Evolutionary conservation across 2,888 invertebrate species (phyloP).

Genomic region (Sminthurides aquaticus): DNA sequence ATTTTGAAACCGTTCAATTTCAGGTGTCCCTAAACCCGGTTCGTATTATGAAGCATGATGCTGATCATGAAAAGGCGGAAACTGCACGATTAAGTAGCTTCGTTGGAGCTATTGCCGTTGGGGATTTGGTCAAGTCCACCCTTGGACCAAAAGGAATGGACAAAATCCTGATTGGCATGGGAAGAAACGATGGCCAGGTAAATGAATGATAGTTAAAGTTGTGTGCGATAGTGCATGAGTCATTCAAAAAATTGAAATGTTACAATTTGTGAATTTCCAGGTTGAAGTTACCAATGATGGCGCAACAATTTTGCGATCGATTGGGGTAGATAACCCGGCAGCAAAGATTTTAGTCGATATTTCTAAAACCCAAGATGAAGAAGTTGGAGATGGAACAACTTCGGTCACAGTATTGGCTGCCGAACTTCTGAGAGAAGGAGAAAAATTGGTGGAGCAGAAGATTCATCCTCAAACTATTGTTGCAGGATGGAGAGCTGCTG

Average conservation of each 20-base stretch:
- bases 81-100: constrained; percentile 95
- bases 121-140: constrained; percentile 95
- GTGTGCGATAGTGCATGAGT: background rate
- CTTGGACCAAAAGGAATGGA: constrained; percentile 99
- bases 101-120: constrained; percentile 96
- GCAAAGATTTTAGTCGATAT: constrained; percentile 99
- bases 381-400: constrained; percentile 99
- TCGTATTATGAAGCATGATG: constrained; percentile 86
- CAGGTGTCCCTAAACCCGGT: constrained; percentile 87
- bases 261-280: too few relatives aligned
- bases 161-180: constrained; percentile 74
- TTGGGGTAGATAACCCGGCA: constrained; percentile 97
- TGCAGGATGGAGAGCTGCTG: constrained; percentile 86
- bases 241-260: background rate
- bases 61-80: constrained; percentile 96
- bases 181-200: constrained; percentile 57
- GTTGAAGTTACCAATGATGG: constrained; percentile 99
- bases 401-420: constrained; percentile 94
- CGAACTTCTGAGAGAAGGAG: constrained; percentile 90
- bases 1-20: too few relatives aligned
- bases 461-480: constrained; percentile 98
- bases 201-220: too few relatives aligned
- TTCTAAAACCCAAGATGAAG: constrained; percentile 96
- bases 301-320: constrained; percentile 90
- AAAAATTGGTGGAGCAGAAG: constrained; percentile 83